Conservation (phyloP, 2,113 vertebrate species). For the Apeltes quadracus region DNA sequence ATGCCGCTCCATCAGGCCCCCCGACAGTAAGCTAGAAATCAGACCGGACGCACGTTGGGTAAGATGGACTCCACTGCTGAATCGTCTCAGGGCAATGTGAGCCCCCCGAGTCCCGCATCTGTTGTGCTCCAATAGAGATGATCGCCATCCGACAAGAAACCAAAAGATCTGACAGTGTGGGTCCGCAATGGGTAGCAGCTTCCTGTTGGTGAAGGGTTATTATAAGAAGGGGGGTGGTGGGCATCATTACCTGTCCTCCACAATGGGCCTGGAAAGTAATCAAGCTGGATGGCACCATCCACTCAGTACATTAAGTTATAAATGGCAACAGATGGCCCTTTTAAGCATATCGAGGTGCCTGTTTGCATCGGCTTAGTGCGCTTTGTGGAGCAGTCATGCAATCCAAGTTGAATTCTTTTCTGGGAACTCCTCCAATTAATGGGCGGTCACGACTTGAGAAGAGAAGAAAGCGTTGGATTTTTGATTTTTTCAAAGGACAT, state of each 20-base stretch:
- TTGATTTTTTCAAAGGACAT: too few species aligned
- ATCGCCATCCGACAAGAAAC: constrained; percentile 41
- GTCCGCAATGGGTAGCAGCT: constrained; percentile 32
- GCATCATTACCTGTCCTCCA: constrained; percentile 47
- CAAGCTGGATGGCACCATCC: constrained; percentile 52
- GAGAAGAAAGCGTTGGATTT: not conserved
- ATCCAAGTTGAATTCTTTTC: constrained; percentile 25
- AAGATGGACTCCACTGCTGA: constrained; percentile 24
- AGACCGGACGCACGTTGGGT: not conserved
- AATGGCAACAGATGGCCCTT: constrained; percentile 57
- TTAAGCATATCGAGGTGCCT: constrained; percentile 59
- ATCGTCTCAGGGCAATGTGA: not conserved
- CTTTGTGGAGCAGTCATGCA: constrained; percentile 12
- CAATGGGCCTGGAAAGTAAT: constrained; percentile 59
- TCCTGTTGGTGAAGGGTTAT: constrained; percentile 45
- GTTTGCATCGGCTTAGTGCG: constrained; percentile 16
- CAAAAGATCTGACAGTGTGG: constrained; percentile 28
- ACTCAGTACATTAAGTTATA: constrained; percentile 49
- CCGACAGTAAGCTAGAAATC: constrained; percentile 24
- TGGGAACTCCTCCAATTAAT: not conserved
- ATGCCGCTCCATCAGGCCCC: constrained; percentile 20
- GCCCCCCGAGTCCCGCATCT: constrained; percentile 11
- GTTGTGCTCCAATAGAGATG: constrained; percentile 10
- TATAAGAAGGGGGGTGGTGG: constrained; percentile 21
- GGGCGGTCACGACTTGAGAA: not conserved